Evolutionary conservation across 1,140 invertebrate species (phyloP).

Genomic region (Ephestia elutella): DNA sequence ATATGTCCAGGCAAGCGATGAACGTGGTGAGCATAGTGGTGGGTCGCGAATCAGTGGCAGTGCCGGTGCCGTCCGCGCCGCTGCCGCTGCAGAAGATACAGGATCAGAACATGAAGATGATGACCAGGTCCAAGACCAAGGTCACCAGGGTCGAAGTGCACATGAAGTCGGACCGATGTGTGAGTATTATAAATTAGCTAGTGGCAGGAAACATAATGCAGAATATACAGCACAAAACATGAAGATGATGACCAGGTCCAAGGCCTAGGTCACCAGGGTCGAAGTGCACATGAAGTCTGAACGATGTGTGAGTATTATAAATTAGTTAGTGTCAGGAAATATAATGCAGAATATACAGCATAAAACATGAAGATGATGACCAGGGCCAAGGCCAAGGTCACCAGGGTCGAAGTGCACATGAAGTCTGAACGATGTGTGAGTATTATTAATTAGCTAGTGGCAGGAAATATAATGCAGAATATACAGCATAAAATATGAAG

Average conservation of each 20-base stretch:
- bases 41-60: slow-evolving; percentile 4
- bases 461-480: too few relatives aligned
- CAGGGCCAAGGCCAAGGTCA: not conserved
- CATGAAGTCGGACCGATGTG: not conserved
- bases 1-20: not conserved
- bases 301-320: not conserved
- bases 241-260: not conserved
- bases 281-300: not conserved
- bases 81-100: slow-evolving; percentile 11
- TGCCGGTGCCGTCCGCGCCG: not conserved
- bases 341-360: not conserved
- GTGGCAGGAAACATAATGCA: too few relatives aligned
- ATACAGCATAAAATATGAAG: not conserved
- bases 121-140: not conserved
- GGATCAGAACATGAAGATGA: not conserved
- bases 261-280: not conserved
- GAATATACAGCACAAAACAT: not conserved
- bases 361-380: not conserved
- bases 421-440: not conserved
- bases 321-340: too few relatives aligned
- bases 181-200: not conserved
- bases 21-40: slow-evolving; percentile 8
- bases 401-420: not conserved
- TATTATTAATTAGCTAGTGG: not conserved
- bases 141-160: not conserved